Conservation (phyloP, 2,888 invertebrate genomes). For the Monochamus alternatus region DNA sequence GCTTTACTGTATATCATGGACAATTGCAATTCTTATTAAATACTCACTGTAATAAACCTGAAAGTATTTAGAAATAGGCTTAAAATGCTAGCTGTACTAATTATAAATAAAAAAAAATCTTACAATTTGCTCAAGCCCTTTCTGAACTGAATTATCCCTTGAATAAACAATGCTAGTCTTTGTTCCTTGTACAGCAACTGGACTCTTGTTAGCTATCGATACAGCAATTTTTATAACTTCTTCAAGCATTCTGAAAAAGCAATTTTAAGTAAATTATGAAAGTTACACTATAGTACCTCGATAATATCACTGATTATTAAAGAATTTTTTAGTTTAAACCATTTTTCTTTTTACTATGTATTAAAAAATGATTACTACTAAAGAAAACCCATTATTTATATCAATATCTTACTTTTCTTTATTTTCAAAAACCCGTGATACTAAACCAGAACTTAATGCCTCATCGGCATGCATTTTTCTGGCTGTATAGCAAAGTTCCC, state of each 20-base stretch:
- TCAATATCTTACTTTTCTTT: conserved; percentile 75
- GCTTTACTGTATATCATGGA: too few species aligned
- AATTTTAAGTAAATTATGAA: too few species aligned
- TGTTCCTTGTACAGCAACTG: conserved; percentile 94
- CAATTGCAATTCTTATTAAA: too few species aligned
- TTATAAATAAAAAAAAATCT: conserved; percentile 67
- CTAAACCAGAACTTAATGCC: conserved; percentile 86
- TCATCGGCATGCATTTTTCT: conserved; percentile 87
- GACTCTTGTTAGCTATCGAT: conserved; percentile 90
- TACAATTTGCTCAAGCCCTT: conserved; percentile 94
- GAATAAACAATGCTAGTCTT: conserved; percentile 90
- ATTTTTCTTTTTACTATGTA: too few species aligned
- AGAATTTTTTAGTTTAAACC: too few species aligned
- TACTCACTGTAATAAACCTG: too few species aligned
- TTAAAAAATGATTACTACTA: too few species aligned
- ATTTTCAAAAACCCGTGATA: conserved; percentile 83
- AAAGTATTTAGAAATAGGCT: too few species aligned
- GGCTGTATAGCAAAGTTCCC: conserved; percentile 92
- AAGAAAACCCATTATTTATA: too few species aligned
- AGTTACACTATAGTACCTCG: too few species aligned
- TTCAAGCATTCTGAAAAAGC: conserved; percentile 77
- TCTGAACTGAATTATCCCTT: conserved; percentile 88
- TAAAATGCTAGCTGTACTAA: neutral
- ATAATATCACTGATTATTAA: too few species aligned
- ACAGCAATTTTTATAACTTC: conserved; percentile 84